phyloP scores from a whole-genome alignment of 1,140 invertebrate species.

The Hirudo medicinalis region DNA sequence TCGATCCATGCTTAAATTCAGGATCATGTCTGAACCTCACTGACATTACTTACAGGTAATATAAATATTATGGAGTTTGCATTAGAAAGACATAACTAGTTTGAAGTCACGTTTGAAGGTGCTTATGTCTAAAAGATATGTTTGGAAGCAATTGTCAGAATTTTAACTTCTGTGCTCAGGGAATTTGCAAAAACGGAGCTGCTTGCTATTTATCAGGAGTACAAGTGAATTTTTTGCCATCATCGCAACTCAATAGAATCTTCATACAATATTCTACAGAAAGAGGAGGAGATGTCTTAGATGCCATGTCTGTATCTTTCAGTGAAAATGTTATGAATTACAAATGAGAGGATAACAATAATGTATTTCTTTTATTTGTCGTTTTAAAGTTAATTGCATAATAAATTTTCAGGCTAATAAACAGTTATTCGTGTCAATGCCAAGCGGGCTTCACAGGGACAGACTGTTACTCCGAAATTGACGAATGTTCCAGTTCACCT shows the following conservation, averaged over 20 bases:
- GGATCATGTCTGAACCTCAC: constrained; percentile 34
- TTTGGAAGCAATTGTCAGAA: constrained; percentile 25
- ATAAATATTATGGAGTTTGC: constrained; percentile 65
- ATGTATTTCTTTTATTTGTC: constrained; percentile 58
- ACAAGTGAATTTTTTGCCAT: constrained; percentile 10
- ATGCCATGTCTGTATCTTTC: constrained; percentile 10
- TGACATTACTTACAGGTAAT: constrained; percentile 73
- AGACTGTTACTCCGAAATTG: constrained; percentile 53
- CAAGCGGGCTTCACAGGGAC: constrained; percentile 43
- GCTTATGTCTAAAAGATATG: constrained; percentile 17
- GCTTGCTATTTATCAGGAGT: constrained; percentile 19
- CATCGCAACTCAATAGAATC: constrained; percentile 8
- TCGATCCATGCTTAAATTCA: constrained; percentile 10
- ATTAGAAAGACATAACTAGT: constrained; percentile 59
- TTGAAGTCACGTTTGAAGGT: constrained; percentile 59
- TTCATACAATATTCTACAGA: constrained; percentile 18
- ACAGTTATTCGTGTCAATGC: constrained; percentile 21
- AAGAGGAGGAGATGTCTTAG: background rate
- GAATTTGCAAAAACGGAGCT: constrained; percentile 26
- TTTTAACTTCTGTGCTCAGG: constrained; percentile 23
- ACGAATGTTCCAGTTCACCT: constrained; percentile 33
- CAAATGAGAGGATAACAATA: constrained; percentile 73
- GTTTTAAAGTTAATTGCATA: constrained; percentile 28
- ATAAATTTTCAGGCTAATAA: constrained; percentile 19
- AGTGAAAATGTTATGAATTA: constrained; percentile 56